Base-by-base conservation (phyloP, 2,113 vertebrate genomes). In the Otus sunia region DNA sequence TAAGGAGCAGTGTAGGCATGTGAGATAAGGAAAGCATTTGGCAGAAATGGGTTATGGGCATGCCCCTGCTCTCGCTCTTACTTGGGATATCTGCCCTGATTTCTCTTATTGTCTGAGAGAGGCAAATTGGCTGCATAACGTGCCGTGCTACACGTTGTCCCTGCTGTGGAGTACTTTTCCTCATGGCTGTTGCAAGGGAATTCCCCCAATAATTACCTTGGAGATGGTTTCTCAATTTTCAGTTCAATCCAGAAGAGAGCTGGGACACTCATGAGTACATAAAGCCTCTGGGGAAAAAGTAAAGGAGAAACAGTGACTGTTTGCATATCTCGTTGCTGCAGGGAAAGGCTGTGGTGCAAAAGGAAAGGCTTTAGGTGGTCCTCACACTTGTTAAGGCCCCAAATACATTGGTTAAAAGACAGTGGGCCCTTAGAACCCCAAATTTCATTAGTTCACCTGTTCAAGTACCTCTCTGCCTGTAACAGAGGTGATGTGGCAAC, bases 61-160 rank as follows among this genome's bases (percentile, higher is more conserved):
- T 7, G 12, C 6, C 18, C 50, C 29, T 67, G 66, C 25, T 36
- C 11, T 59, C 6, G 30, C 22, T 71, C 11, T 55, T 7, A 9
- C n/a, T 5, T 2, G 11, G 60, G 11, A 5, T 36, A 6, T 45
- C 12, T 45, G 25, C 62, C 18, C 68, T 17, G 29, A 14, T 52
- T 58, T 41, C 36, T 50, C 4, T 15, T 49, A 1, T 36, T 15
- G 27, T 83, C 26, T 37, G 11, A 7, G 43, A 90, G 74, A 85
- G 37, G 19, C 11, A 2, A 26, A 5, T 3, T 39, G 30, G 3
- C 45, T 58, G 30, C 17, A 1, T 21, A 25, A 17, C 0, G 0
- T 45, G 21, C 74, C 26, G 0, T 1, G 3, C 37, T 49, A 5
- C 13, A 4, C 0, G 0, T 21, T 55, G 32, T n/a, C 41, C 50